Base-by-base conservation (phyloP, 2,888 invertebrate genomes). In the Resseliella maxima region DNA sequence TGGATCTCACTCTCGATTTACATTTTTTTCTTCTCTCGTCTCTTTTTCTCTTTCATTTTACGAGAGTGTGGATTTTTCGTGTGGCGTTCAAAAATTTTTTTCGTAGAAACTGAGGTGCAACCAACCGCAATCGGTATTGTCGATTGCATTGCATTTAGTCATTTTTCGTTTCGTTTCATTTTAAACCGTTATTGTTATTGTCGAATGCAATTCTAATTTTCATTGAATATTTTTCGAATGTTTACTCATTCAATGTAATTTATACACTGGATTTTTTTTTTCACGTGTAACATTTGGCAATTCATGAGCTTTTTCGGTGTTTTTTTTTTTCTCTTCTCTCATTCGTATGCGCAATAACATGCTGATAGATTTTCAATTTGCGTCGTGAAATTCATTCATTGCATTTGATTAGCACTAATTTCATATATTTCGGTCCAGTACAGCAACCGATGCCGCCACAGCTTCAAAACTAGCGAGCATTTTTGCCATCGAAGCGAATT, bases 101-200 rank as follows among this genome's bases (percentile, higher is more conserved):
- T 5, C 27, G n/a, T 31, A 2, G 31, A 31, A 31, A 72, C 31
- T n/a, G n/a, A n/a, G 15, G 31, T 72, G 31, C 72, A 72, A 31
- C 31, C 72, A 72, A 72, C 72, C 72, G 72, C 31, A 27, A 24
- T 31, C 18, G 1, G 10, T 31, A 35, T n/a, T n/a, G 15, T 31
- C 6, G 35, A 35, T 18, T 72, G 12, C 72, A 72, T 31, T 50
- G 18, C 18, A 18, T 50, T 18, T 50, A 12, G n/a, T n/a, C 41
- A 8, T 41, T 41, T 41, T 12, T 41, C 5, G 5, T 41, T 41
- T 5, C 18, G 46, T 72, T 72, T 35, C 35, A 72, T 72, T 15
- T 72, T 31, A 31, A 15, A 72, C 31, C 72, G 72, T 31, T 72
- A 72, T 72, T 72, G 72, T 72, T 72, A 72, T 72, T 72, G 31